Base-by-base conservation (phyloP, 2,888 invertebrate species). In the Drosophila setosimentum region DNA sequence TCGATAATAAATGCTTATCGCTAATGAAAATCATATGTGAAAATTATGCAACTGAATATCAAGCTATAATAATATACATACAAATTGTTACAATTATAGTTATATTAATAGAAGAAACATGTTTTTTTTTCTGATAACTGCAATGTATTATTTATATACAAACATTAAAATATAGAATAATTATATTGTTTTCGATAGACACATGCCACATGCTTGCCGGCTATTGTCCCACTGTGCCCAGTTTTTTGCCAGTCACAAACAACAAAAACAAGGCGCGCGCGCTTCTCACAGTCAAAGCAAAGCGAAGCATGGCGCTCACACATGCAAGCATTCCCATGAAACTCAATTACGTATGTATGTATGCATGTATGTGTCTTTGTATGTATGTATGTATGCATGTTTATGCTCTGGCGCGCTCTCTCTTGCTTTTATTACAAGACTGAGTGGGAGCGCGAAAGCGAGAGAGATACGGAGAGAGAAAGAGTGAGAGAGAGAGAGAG, bases 231-330 rank as follows among this genome's bases (percentile, higher is more conserved):
- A 81, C 78, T 77, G 81, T 78, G 65, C 62, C 21, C 40, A 40
- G 16, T 37, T 61, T 80, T 78, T 81, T 80, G 81, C 81, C 73
- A 81, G 81, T 81, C 81, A 78, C 78, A 68, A 65, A 30, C 68
- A 80, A 73, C 67, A 78, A 68, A 54, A 72, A 72, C 68, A 61
- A 68, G 21, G 24, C 61, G 21, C 53, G 18, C 55, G 37, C 50
- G 67, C n/a, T n/a, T 40, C 40, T 18, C 50, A n/a, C 50, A 50
- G 45, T 4, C 24, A 45, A 24, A 16, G 54, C 35, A 35, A 55
- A 55, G 48, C 77, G 42, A 53, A 64, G 42, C 16, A 45, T 45
- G 45, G 24, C 63, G 42, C 58, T 35, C 54, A 62, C 50, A 55
- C 55, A 54, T 35, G 61, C 53, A 59, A 45, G 18, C 24, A 53